phyloP scores from a whole-genome alignment of 2,797 vertebrate genomes.

The Xyrichtys novacula region DNA sequence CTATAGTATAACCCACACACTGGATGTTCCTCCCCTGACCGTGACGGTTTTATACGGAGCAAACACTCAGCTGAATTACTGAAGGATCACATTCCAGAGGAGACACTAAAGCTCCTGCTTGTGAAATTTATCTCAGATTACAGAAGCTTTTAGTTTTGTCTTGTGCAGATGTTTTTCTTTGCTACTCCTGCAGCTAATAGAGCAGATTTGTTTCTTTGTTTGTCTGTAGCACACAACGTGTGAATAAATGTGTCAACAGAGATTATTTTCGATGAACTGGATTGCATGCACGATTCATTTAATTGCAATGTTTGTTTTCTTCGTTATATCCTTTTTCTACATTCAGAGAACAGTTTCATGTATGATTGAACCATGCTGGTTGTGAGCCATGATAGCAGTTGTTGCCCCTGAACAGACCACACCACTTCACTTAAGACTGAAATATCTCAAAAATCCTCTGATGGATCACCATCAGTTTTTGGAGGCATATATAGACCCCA shows the following conservation, averaged over 20 bases:
- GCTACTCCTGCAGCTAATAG: slow-evolving; percentile 26
- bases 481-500: background rate
- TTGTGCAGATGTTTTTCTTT: slow-evolving; percentile 6
- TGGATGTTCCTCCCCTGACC: slow-evolving; percentile 25
- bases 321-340: background rate
- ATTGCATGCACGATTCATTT: slow-evolving; percentile 23
- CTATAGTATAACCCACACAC: slow-evolving; percentile 16
- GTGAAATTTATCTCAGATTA: slow-evolving; percentile 58
- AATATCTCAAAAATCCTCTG: background rate
- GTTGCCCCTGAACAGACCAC: background rate
- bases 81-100: slow-evolving; percentile 70
- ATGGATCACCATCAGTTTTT: background rate
- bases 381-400: background rate
- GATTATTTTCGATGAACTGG: slow-evolving; percentile 23
- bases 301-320: slow-evolving; percentile 2
- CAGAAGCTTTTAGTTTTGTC: slow-evolving; percentile 64
- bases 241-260: slow-evolving; percentile 26
- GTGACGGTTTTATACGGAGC: slow-evolving; percentile 52
- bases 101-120: slow-evolving; percentile 40
- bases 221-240: slow-evolving; percentile 18
- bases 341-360: background rate
- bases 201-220: slow-evolving; percentile 51
- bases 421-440: background rate
- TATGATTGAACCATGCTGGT: slow-evolving; percentile 9
- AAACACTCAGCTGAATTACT: slow-evolving; percentile 55